phyloP scores from a whole-genome alignment of 2,888 invertebrate genomes.

The Scelioninae gen. 1 region DNA sequence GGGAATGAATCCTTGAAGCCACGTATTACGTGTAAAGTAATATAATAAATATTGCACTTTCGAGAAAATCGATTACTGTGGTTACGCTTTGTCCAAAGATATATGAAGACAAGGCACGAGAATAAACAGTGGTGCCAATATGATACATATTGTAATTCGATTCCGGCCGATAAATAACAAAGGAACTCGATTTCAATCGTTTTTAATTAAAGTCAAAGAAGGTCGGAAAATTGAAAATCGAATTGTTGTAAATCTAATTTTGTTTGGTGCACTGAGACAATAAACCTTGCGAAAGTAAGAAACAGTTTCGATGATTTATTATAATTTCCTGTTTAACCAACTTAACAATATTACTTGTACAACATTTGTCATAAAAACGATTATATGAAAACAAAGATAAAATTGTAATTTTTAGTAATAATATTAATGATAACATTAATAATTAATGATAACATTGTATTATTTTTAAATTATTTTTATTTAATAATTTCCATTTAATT shows the following conservation, averaged over 20 bases:
- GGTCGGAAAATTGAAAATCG: constrained; percentile 24
- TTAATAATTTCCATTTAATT: too few relatives aligned
- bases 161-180: constrained; percentile 15
- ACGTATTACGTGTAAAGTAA: constrained; percentile 51
- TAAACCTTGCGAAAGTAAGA: too few relatives aligned
- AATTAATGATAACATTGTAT: too few relatives aligned
- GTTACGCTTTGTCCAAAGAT: constrained; percentile 35
- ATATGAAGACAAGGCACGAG: constrained; percentile 50
- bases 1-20: constrained; percentile 50
- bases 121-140: constrained; percentile 37
- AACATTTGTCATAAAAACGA: too few relatives aligned
- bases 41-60: constrained; percentile 59
- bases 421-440: too few relatives aligned
- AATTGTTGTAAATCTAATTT: constrained; percentile 7
- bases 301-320: too few relatives aligned
- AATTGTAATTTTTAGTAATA: too few relatives aligned
- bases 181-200: constrained; percentile 17
- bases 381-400: too few relatives aligned
- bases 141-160: constrained; percentile 55
- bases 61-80: constrained; percentile 51
- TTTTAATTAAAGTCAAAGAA: constrained; percentile 21
- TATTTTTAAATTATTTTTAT: too few relatives aligned
- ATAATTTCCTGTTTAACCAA: too few relatives aligned
- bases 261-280: too few relatives aligned
- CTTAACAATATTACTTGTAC: too few relatives aligned